phyloP scores from a whole-genome alignment of 2,888 invertebrate genomes.

The Lepidocyrtinus sp. region DNA sequence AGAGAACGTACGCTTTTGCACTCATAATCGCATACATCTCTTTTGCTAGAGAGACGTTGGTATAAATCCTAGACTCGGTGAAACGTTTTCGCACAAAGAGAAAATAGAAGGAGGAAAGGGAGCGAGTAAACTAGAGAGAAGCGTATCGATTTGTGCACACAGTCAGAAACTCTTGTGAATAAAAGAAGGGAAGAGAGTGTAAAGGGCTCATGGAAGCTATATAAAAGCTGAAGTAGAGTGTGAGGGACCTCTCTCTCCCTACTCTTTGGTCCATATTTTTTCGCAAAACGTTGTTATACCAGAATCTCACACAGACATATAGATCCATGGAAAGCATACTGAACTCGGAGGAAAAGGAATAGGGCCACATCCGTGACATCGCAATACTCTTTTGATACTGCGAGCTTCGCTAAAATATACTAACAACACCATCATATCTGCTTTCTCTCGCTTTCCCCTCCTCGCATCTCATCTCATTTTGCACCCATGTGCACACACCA shows the following conservation, averaged over 20 bases:
- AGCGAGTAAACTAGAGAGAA: conserved; percentile 21
- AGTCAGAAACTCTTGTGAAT: conserved; percentile 39
- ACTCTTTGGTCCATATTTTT: background rate
- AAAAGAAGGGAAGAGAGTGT: conserved; percentile 25
- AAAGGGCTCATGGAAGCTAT: conserved; percentile 27
- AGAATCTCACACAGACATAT: background rate
- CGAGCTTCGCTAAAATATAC: background rate
- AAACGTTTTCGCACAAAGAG: conserved; percentile 43
- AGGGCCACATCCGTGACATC: conserved; percentile 10
- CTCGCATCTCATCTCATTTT: conserved; percentile 40
- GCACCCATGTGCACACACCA: conserved; percentile 37
- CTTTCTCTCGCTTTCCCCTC: conserved; percentile 21
- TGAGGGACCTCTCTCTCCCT: conserved; percentile 16
- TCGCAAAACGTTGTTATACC: background rate
- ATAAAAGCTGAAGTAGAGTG: background rate
- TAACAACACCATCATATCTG: background rate
- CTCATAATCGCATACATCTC: conserved; percentile 44
- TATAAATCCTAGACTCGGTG: conserved; percentile 6
- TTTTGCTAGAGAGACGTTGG: background rate
- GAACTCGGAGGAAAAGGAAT: conserved; percentile 19
- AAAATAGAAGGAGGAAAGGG: background rate
- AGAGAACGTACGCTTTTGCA: conserved; percentile 29
- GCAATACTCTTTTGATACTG: background rate
- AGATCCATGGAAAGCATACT: conserved; percentile 1
- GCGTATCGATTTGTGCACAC: conserved; percentile 52